phyloP scores from a whole-genome alignment of 2,113 vertebrate genomes.

The Scalopus aquaticus region DNA sequence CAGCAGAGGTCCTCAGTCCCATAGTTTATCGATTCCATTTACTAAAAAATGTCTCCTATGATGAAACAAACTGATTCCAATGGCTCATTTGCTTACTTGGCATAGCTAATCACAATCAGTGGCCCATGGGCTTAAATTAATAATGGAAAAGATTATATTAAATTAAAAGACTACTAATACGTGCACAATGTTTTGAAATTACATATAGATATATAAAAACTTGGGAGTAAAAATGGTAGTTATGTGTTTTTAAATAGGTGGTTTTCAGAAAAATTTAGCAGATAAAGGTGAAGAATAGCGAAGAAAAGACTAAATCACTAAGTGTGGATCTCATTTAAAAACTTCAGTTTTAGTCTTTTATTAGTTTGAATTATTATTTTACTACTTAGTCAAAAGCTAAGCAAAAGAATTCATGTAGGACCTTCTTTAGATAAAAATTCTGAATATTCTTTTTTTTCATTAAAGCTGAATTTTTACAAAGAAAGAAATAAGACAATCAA shows the following conservation, averaged over 20 bases:
- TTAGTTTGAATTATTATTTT: not conserved
- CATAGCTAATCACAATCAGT: not conserved
- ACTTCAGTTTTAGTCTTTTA: not conserved
- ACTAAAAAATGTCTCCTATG: not conserved
- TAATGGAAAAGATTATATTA: not conserved
- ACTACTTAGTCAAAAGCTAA: slow-evolving; percentile 19
- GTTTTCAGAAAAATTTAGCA: slow-evolving; percentile 9
- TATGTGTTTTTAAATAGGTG: not conserved
- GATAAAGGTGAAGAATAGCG: not conserved
- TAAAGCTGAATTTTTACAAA: slow-evolving; percentile 28
- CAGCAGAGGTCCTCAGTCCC: slow-evolving; percentile 76
- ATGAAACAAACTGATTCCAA: not conserved
- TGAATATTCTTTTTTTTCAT: not conserved
- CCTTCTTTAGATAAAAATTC: not conserved
- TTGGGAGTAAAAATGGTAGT: not conserved
- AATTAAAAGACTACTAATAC: not conserved
- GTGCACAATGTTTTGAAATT: not conserved
- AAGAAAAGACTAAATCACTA: not conserved
- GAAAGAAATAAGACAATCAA: not conserved
- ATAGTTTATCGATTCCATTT: slow-evolving; percentile 35
- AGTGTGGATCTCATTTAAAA: not conserved
- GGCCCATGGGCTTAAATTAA: not conserved
- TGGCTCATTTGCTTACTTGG: not conserved
- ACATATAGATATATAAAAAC: not conserved
- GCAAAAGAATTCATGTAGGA: not conserved